These are phyloP conservation scores for Channa striata DNA, from an alignment of 2,797 vertebrate genomes.

Conservation along the genomic window DNA sequence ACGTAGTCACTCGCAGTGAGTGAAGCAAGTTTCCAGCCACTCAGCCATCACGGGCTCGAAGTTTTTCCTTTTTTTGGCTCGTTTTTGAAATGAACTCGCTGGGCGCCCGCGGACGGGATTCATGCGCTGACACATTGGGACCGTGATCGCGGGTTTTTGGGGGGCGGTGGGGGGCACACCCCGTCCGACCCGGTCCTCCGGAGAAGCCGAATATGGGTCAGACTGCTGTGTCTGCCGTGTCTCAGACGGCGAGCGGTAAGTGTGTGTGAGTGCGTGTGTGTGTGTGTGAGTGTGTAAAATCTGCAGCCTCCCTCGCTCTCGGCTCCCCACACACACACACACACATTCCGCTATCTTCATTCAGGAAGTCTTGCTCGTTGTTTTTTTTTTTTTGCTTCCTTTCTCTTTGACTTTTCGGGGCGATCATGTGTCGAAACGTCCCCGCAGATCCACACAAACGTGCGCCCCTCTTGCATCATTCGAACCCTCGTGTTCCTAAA, in stretches of 20 bases:
- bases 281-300: background rate
- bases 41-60: slow-evolving; percentile 50
- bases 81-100: slow-evolving; percentile 53
- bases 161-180: too few relatives aligned
- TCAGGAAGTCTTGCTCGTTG: slow-evolving; percentile 59
- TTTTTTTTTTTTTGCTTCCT: slow-evolving; percentile 8
- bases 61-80: slow-evolving; percentile 7
- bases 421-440: background rate
- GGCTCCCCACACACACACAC: slow-evolving; percentile 8
- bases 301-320: slow-evolving; percentile 25
- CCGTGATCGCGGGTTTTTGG: slow-evolving; percentile 51
- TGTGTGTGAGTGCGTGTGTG: slow-evolving; percentile 25
- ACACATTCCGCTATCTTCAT: slow-evolving; percentile 69
- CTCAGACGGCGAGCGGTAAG: slow-evolving; percentile 75
- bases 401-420: background rate
- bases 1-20: slow-evolving; percentile 64
- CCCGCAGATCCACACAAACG: background rate
- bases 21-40: slow-evolving; percentile 67
- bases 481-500: slow-evolving; percentile 12
- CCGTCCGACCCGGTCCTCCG: slow-evolving; percentile 52
- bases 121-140: slow-evolving; percentile 37
- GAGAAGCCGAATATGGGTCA: slow-evolving; percentile 77
- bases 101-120: slow-evolving; percentile 36
- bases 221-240: slow-evolving; percentile 77
- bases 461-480: slow-evolving; percentile 7